Conservation (phyloP, 2,113 vertebrate species). For the Merops nubicus region DNA sequence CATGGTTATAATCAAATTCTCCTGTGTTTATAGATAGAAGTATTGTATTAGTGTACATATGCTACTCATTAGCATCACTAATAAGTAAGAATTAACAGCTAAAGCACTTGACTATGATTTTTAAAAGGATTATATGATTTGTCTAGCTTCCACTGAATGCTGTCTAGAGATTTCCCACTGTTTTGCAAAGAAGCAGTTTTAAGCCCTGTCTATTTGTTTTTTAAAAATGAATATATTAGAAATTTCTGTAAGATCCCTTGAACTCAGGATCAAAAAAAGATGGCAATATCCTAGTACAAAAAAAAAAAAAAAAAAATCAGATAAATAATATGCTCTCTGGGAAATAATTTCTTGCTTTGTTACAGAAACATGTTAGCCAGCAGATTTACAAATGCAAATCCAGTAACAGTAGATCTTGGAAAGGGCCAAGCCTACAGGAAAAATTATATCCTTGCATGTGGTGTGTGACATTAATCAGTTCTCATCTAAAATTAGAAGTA, state of each 20-base stretch:
- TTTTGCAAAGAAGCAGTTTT: not conserved
- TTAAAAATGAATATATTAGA: not conserved
- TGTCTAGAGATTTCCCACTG: not conserved
- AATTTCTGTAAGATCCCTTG: not conserved
- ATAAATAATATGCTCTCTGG: not conserved
- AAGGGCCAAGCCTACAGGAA: not conserved
- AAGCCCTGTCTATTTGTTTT: not conserved
- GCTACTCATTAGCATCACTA: not conserved
- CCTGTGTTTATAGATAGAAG: not conserved
- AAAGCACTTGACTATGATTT: not conserved
- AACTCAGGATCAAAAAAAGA: not conserved
- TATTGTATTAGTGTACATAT: not conserved
- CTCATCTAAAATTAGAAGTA: not conserved
- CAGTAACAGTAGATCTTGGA: not conserved
- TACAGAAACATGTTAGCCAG: not conserved
- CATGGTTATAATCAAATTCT: not conserved
- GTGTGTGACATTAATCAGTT: not conserved
- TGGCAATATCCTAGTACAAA: fast-evolving
- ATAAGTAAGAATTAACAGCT: not conserved
- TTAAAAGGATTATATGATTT: not conserved
- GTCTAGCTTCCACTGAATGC: not conserved
- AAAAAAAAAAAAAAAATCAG: not conserved
- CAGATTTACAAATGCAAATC: not conserved
- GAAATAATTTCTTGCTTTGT: not conserved
- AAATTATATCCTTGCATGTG: not conserved